Evolutionary conservation across 2,888 invertebrate species (phyloP), one percentile per base, ranked within the genome.

Genomic region (Rhingia rostrata): DNA sequence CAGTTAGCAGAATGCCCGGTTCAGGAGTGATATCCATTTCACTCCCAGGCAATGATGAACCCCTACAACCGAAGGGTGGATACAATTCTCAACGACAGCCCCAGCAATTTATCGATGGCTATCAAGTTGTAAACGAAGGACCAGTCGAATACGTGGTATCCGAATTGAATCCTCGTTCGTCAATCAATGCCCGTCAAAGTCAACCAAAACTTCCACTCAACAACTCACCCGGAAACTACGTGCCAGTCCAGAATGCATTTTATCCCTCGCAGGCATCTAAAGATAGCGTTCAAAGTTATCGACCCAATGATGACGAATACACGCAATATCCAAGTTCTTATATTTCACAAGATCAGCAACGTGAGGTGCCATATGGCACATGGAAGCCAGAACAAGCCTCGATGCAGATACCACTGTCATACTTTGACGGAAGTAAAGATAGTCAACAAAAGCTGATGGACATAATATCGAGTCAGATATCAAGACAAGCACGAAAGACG

Each of bases 111-210:
- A 6, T 37, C 0, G 56, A 74, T 4, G 67, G 61, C 9, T 80
- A 67, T 61, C 80, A 74, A 69, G 56, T 80, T 0, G 32, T 80
- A 9, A 61, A 80, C 22, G 81, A 75, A 14, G 70, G 43, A 1
- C 64, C 75, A 3, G 58, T 43, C 3, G 32, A 51, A 1, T 75
- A 81, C 12, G 63, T 39, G 9, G 64, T 64, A 6, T 12, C 63
- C 0, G 2, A 64, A 0, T 41, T 60, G n/a, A 0, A 4, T 0
- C 14, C 73, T 12, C 41, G 9, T 4, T 22, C 30, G 4, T 9
- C 39, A 45, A 54, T 14, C 0, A 32, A 12, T 14, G 2, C 9
- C 0, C 53, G n/a, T 49, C 39, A 54, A 32, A n/a, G 33, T 3
- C 4, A 4, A 7, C 37, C 7, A 12, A 7, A 30, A 9, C 3